phyloP scores from a whole-genome alignment of 2,888 invertebrate genomes.

The Diarsia brunnea region DNA sequence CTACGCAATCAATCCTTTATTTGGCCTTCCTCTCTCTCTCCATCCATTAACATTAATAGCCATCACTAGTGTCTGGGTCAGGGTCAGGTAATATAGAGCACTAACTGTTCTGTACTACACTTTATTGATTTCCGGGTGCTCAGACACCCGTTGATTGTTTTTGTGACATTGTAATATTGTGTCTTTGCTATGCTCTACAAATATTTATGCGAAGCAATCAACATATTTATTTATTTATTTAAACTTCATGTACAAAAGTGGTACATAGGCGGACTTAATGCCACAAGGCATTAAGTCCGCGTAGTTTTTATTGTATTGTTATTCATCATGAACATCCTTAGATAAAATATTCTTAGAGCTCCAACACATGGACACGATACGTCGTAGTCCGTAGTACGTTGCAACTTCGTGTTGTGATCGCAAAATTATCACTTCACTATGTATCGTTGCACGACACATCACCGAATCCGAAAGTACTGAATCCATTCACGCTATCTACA shows the following conservation, averaged over 20 bases:
- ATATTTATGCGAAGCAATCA: not conserved
- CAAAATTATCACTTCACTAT: not conserved
- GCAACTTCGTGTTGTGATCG: not conserved
- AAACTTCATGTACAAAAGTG: too few relatives aligned
- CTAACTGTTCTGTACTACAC: not conserved
- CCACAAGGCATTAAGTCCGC: too few relatives aligned
- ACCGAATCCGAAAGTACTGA: too few relatives aligned
- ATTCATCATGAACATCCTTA: conserved; percentile 1
- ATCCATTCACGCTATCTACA: too few relatives aligned
- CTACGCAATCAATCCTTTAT: too few relatives aligned
- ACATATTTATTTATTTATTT: too few relatives aligned
- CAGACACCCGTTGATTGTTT: not conserved
- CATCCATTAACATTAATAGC: too few relatives aligned
- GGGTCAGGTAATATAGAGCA: not conserved
- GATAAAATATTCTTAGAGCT: conserved; percentile 2
- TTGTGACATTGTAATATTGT: conserved; percentile 1
- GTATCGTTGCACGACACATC: not conserved
- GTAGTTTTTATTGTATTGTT: not conserved
- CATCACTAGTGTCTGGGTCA: not conserved
- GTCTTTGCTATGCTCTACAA: not conserved
- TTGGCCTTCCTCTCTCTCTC: too few relatives aligned
- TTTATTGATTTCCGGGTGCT: not conserved
- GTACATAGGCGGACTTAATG: too few relatives aligned
- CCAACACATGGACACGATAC: not conserved
- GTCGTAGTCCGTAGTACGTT: not conserved